Conservation (phyloP, 2,888 invertebrate species). For the Sceliomorpha sp. region DNA sequence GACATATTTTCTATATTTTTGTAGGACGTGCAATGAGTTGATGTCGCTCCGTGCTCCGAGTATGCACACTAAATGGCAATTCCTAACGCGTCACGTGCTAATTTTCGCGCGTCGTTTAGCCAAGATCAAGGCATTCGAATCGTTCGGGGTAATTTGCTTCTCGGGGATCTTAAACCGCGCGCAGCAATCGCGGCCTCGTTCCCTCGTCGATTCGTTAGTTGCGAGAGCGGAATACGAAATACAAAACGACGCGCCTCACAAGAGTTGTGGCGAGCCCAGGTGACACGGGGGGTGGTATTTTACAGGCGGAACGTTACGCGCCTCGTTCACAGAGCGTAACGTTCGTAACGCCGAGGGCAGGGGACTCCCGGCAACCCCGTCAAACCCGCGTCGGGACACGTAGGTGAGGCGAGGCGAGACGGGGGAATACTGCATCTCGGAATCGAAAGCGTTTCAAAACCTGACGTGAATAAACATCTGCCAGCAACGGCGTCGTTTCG, state of each 20-base stretch:
- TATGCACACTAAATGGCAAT: too few relatives aligned
- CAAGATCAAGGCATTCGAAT: too few relatives aligned
- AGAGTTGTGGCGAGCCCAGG: conserved; percentile 7
- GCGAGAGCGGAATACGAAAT: conserved; percentile 37
- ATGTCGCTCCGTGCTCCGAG: too few relatives aligned
- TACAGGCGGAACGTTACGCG: conserved; percentile 23
- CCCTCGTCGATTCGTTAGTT: conserved; percentile 29
- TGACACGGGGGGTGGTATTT: conserved; percentile 29
- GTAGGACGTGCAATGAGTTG: too few relatives aligned
- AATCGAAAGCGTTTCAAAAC: conserved; percentile 24
- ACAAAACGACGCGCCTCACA: conserved; percentile 22
- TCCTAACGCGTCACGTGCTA: too few relatives aligned
- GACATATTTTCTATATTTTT: too few relatives aligned
- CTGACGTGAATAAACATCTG: conserved; percentile 41
- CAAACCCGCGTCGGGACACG: too few relatives aligned
- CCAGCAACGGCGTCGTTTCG: conserved; percentile 22
- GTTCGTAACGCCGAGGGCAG: background rate
- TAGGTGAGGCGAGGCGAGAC: conserved; percentile 1
- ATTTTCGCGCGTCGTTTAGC: too few relatives aligned
- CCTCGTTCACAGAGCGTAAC: conserved; percentile 2
- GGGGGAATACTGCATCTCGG: background rate
- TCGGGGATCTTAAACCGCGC: conserved; percentile 14
- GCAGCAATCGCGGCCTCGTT: conserved; percentile 30
- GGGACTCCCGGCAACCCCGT: background rate
- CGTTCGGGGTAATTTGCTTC: conserved; percentile 21